Evolutionary conservation across 2,888 invertebrate genomes (phyloP).

Genomic region (Chrysolina americana): DNA sequence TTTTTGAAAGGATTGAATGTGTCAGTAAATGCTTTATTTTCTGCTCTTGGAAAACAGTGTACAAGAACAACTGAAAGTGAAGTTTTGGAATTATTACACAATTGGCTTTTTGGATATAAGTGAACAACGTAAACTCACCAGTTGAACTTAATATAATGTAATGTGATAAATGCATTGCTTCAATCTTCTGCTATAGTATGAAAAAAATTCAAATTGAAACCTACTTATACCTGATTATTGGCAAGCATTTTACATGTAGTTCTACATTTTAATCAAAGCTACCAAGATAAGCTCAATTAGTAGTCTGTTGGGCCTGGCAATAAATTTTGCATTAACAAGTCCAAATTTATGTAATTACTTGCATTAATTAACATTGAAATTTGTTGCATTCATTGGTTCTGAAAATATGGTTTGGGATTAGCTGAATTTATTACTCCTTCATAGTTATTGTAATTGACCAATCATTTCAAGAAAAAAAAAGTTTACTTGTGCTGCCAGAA

Average conservation of each 20-base stretch:
- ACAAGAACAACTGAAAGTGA: neutral
- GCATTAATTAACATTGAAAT: neutral
- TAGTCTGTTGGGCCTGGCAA: conserved; percentile 3
- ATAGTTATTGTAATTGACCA: too few species aligned
- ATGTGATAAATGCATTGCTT: neutral
- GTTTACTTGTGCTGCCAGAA: too few species aligned
- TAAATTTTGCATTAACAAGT: conserved; percentile 8
- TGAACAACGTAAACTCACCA: neutral
- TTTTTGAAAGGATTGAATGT: neutral
- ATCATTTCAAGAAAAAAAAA: too few species aligned
- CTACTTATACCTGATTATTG: conserved; percentile 24
- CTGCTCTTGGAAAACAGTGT: neutral
- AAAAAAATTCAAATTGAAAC: neutral
- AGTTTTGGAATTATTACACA: too few species aligned
- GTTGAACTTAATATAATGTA: conserved; percentile 6
- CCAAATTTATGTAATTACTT: neutral
- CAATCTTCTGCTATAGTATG: neutral
- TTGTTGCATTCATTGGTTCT: neutral
- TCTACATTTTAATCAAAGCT: conserved; percentile 9
- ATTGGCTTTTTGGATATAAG: too few species aligned
- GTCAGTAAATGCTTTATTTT: neutral
- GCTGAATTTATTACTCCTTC: too few species aligned
- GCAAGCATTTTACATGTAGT: conserved; percentile 7
- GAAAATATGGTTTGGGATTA: neutral
- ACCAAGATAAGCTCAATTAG: conserved; percentile 15